Conservation (phyloP, 2,888 invertebrate genomes). For the Petrolisthes cinctipes region DNA sequence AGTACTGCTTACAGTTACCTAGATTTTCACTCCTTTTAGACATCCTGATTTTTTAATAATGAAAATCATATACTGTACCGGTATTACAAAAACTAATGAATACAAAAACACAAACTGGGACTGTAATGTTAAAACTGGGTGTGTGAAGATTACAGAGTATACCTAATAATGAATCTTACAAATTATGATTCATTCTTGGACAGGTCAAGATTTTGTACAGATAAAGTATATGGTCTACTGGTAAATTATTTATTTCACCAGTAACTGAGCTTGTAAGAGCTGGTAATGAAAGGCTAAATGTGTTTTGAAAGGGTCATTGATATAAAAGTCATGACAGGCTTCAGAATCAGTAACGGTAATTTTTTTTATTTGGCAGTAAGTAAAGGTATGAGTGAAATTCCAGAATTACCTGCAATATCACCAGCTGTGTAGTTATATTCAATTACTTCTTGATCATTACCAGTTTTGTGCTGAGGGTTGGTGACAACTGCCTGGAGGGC, state of each 20-base stretch:
- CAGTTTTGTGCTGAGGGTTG: slow-evolving; percentile 53
- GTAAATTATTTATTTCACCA: background rate
- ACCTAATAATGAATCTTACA: too few relatives aligned
- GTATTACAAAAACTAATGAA: background rate
- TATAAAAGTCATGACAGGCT: background rate
- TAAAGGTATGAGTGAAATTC: slow-evolving; percentile 36
- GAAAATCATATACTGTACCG: background rate
- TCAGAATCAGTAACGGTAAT: slow-evolving; percentile 8
- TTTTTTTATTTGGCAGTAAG: slow-evolving; percentile 9
- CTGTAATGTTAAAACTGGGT: background rate
- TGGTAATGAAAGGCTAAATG: background rate
- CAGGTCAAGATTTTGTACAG: background rate
- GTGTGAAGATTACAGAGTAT: too few relatives aligned
- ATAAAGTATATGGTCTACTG: background rate
- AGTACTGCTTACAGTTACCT: background rate
- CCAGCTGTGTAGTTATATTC: slow-evolving; percentile 64
- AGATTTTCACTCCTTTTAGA: background rate
- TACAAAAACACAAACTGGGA: slow-evolving; percentile 7
- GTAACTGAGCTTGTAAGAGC: background rate
- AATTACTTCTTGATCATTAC: slow-evolving; percentile 63
- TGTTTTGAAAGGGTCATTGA: background rate
- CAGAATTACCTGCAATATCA: slow-evolving; percentile 63
- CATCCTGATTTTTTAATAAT: background rate
- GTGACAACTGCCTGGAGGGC: slow-evolving; percentile 63
- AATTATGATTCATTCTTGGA: too few relatives aligned